Evolutionary conservation across 2,113 vertebrate species (phyloP).

Genomic region (Echinops telfairi): DNA sequence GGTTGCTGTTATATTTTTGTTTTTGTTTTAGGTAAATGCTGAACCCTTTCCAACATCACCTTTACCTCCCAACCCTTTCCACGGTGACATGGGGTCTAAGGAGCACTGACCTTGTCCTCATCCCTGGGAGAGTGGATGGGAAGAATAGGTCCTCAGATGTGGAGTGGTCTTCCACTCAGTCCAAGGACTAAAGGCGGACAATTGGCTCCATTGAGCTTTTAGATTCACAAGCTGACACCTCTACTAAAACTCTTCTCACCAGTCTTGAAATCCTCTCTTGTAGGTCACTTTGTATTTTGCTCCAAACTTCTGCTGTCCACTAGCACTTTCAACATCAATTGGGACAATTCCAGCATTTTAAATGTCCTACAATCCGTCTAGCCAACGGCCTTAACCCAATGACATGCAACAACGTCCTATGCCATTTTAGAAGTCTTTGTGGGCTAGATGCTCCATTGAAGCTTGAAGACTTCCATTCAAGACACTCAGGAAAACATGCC

Average conservation of each 20-base stretch:
- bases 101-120: background rate
- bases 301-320: background rate
- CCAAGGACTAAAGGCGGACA: background rate
- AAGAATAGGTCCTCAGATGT: background rate
- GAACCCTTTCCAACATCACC: background rate
- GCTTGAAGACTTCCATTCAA: background rate
- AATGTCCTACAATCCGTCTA: background rate
- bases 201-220: background rate
- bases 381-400: background rate
- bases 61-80: background rate
- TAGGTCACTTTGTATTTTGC: background rate
- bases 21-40: slow-evolving; percentile 7
- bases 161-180: background rate
- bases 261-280: background rate
- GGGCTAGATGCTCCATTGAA: background rate
- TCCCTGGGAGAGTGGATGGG: background rate
- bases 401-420: background rate
- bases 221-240: background rate
- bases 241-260: background rate
- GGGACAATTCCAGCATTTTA: background rate
- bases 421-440: background rate
- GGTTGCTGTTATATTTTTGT: background rate
- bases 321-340: background rate
- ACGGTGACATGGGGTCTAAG: background rate
- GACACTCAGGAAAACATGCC: background rate